Evolutionary conservation across 1,140 invertebrate genomes (phyloP), one percentile per base, ranked within the genome.

Genomic region (Drosophila busckii): DNA sequence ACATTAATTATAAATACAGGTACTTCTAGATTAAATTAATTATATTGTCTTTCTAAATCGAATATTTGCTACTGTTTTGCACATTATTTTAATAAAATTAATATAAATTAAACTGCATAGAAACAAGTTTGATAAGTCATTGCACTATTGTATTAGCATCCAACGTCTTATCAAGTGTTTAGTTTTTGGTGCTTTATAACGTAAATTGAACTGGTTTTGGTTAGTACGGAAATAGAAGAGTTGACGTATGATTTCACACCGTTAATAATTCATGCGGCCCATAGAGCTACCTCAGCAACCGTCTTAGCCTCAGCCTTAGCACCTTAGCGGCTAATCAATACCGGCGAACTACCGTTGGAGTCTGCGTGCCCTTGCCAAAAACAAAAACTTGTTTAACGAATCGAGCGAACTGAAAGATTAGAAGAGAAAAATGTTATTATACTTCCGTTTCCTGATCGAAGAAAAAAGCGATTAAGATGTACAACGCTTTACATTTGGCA

Each of bases 371-470:
- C 73, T 80, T 80, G 73, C 49, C 16, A n/a, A 13, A 63, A 78
- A 80, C 16, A n/a, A 13, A 63, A 78, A 80, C 73, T 56, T 17
- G 73, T 80, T 73, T 64, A 17, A 46, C 54, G 54, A 40, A 61
- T 46, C 56, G 38, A 53, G 44, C 44, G 58, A 66, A 65, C 41
- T 49, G 48, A 60, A 60, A 80, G 53, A 80, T 78, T 68, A 80
- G 55, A 38, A 34, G 41, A 26, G 28, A 58, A 63, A 55, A 53
- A 54, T 26, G 58, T 60, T 55, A 68, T 61, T 44, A 16, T 41
- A 69, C 73, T 80, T 80, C 73, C 73, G 73, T 82, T 80, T 80
- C 73, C 73, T 73, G 69, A 82, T 80, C 73, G 63, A 53, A 17
- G 34, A 37, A 32, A 56, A 70, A 46, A 31, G 61, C 31, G 59